Conservation (phyloP, 2,888 invertebrate species). For the Serrognathus titanus region DNA sequence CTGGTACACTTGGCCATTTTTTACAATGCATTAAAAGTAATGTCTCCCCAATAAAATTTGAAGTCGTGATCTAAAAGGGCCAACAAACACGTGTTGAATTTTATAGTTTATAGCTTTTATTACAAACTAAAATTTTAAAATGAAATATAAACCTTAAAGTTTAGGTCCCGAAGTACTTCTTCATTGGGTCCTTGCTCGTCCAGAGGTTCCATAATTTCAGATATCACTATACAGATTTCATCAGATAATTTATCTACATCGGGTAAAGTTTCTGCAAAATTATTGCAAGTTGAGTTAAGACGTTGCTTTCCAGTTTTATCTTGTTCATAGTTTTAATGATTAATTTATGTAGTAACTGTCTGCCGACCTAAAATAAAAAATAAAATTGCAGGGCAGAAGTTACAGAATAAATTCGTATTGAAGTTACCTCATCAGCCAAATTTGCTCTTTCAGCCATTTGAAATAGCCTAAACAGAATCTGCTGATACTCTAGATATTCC, state of each 20-base stretch:
- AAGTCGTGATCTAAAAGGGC: too few relatives aligned
- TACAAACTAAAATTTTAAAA: neutral
- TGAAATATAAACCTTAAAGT: constrained; percentile 2
- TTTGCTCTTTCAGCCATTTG: constrained; percentile 60
- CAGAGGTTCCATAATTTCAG: constrained; percentile 36
- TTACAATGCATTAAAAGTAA: too few relatives aligned
- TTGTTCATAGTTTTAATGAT: constrained; percentile 54
- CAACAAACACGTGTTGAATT: too few relatives aligned
- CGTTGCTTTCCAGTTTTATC: constrained; percentile 42
- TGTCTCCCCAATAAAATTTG: too few relatives aligned
- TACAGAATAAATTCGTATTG: neutral
- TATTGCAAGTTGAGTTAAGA: constrained; percentile 29
- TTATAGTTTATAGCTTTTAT: too few relatives aligned
- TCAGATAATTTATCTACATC: constrained; percentile 26
- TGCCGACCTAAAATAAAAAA: constrained; percentile 51
- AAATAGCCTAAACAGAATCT: constrained; percentile 61
- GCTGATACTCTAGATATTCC: constrained; percentile 53
- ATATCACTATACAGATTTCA: constrained; percentile 35
- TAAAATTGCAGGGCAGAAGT: too few relatives aligned
- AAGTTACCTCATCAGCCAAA: constrained; percentile 58
- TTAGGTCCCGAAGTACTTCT: neutral
- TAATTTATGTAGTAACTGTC: constrained; percentile 52
- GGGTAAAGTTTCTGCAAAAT: constrained; percentile 31
- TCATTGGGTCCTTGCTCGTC: constrained; percentile 17
- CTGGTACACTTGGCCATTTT: too few relatives aligned